Evolutionary conservation across 2,888 invertebrate genomes (phyloP), one percentile per base, ranked within the genome.

Genomic region (Tipula vernalis): DNA sequence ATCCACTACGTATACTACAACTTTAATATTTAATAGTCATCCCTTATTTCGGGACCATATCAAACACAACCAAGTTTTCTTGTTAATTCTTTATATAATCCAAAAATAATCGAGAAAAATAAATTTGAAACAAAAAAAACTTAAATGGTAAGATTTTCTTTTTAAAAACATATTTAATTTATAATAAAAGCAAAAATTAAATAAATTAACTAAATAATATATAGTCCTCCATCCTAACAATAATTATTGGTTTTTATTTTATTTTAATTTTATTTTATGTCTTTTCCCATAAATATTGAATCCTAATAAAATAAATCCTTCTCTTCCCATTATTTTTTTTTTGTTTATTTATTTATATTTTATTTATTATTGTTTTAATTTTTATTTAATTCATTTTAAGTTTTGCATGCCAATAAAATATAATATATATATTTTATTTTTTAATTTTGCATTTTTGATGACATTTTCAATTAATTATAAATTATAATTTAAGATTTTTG

Each of bases 361-460:
- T 51, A 51, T 10, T 71, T 71, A 71, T 28, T 71, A 28, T 71
- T 71, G 10, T 28, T 71, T 28, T 1, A 28, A 28, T 28, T 71
- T 71, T 71, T 10, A 71, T 71, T 71, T 10, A 71, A 71, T 12
- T 71, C 71, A 71, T 71, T 12, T 71, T 71, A 18, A 71, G 71
- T 71, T 71, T 71, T 71, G 71, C 71, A 71, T 71, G 71, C 71
- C 1, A 71, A 28, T 28, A 71, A 71, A 51, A 15, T 51, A 51
- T 51, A 8, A 28, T 28, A 28, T 28, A 28, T 51, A 13, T 51
- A 51, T 51, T 18, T 51, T 71, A 28, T 71, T 71, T 51, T 71
- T 71, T 71, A 71, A 71, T 71, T 71, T 71, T 71, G 71, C 71
- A 71, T 71, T 71, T 71, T 71, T 71, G 71, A 71, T 71, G 71